These are phyloP conservation scores for Sceloporus tristichus DNA, from an alignment of 2,113 vertebrate genomes.

Conservation along the genomic window DNA sequence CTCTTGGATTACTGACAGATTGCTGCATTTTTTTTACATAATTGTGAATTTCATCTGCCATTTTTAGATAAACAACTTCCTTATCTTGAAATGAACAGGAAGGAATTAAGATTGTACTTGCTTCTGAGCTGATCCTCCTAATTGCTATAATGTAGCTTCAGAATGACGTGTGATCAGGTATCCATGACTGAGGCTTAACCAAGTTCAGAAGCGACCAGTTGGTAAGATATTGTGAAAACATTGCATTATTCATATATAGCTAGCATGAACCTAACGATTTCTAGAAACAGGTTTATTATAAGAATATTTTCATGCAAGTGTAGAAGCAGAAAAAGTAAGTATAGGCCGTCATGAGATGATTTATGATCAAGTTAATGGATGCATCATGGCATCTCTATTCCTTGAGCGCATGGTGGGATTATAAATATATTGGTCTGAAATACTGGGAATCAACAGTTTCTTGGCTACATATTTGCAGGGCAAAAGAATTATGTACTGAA, in stretches of 20 bases:
- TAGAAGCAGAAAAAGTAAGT: slow-evolving; percentile 60
- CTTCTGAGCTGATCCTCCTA: neutral
- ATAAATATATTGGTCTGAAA: slow-evolving; percentile 65
- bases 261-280: slow-evolving; percentile 50
- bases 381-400: slow-evolving; percentile 64
- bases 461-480: slow-evolving; percentile 61
- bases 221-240: neutral
- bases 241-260: slow-evolving; percentile 56
- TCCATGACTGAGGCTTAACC: too few relatives aligned
- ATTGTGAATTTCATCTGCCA: neutral
- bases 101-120: neutral
- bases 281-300: slow-evolving; percentile 50
- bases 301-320: slow-evolving; percentile 59
- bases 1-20: neutral
- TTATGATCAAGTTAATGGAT: slow-evolving; percentile 72
- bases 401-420: slow-evolving; percentile 40
- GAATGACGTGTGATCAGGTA: too few relatives aligned
- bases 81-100: neutral
- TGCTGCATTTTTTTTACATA: neutral
- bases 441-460: slow-evolving; percentile 59
- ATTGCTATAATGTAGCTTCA: neutral
- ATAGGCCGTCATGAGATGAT: slow-evolving; percentile 48
- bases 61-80: neutral
- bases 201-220: too few relatives aligned
- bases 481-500: slow-evolving; percentile 50